Conservation (phyloP, 2,113 vertebrate species). For the Crotophaga sulcirostris region DNA sequence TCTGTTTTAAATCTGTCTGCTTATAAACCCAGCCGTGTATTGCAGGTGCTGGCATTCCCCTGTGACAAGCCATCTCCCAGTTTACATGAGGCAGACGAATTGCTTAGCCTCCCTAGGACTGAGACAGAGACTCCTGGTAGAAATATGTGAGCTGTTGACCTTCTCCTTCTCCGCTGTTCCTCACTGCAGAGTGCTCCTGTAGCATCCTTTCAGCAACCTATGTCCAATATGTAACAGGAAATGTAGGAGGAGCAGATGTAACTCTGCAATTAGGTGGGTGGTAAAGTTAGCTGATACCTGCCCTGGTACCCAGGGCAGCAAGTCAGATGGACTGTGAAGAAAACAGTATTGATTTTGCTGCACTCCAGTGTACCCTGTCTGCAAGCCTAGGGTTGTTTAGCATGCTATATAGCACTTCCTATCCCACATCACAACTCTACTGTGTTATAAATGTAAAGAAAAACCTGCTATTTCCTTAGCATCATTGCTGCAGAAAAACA, state of each 20-base stretch:
- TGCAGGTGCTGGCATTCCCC: neutral
- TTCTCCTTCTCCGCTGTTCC: neutral
- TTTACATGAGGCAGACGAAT: neutral
- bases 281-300: neutral
- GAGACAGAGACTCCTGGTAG: neutral
- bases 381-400: neutral
- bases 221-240: rapidly evolving
- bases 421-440: neutral
- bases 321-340: neutral
- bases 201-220: too few relatives aligned
- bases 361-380: neutral
- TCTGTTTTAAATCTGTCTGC: neutral
- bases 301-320: neutral
- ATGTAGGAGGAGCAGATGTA: neutral
- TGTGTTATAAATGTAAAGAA: neutral
- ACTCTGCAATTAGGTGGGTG: rapidly evolving
- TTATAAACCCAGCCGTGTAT: neutral
- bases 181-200: neutral
- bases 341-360: neutral
- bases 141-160: neutral
- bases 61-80: neutral
- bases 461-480: neutral
- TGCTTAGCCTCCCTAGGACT: neutral
- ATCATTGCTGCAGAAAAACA: neutral
- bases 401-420: neutral